phyloP scores from a whole-genome alignment of 1,140 invertebrate genomes.

The Atta texana region DNA sequence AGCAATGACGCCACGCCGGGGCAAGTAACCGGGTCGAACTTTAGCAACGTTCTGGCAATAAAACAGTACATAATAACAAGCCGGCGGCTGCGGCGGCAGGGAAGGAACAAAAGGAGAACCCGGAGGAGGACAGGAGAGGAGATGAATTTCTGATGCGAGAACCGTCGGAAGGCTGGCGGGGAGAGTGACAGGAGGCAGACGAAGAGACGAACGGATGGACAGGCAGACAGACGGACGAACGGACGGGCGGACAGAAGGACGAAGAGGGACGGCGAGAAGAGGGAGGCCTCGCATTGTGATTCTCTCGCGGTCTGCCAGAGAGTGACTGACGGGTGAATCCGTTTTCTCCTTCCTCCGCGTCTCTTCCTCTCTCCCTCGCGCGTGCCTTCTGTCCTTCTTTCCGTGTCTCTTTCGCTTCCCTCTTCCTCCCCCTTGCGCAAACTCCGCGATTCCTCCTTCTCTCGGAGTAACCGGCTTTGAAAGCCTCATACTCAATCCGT shows the following conservation, averaged over 20 bases:
- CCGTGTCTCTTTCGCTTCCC: constrained; percentile 36
- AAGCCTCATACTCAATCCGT: constrained; percentile 66
- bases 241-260: constrained; percentile 73
- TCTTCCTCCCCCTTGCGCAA: not conserved
- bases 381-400: constrained; percentile 54
- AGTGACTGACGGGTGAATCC: constrained; percentile 86
- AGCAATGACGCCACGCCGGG: constrained; percentile 36
- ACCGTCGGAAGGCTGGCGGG: constrained; percentile 79
- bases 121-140: constrained; percentile 76
- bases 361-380: constrained; percentile 60
- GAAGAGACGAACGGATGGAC: constrained; percentile 77
- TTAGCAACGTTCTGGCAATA: constrained; percentile 69
- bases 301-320: constrained; percentile 84
- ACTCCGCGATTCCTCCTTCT: constrained; percentile 48
- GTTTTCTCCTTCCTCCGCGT: constrained; percentile 77
- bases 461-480: constrained; percentile 67
- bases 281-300: constrained; percentile 84
- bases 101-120: constrained; percentile 73
- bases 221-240: constrained; percentile 67
- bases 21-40: constrained; percentile 63
- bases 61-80: constrained; percentile 76
- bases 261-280: constrained; percentile 67
- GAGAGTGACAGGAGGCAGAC: constrained; percentile 80
- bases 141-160: constrained; percentile 84
- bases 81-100: constrained; percentile 58